Conservation (phyloP, 2,113 vertebrate genomes). For the Marmota flaviventris region DNA sequence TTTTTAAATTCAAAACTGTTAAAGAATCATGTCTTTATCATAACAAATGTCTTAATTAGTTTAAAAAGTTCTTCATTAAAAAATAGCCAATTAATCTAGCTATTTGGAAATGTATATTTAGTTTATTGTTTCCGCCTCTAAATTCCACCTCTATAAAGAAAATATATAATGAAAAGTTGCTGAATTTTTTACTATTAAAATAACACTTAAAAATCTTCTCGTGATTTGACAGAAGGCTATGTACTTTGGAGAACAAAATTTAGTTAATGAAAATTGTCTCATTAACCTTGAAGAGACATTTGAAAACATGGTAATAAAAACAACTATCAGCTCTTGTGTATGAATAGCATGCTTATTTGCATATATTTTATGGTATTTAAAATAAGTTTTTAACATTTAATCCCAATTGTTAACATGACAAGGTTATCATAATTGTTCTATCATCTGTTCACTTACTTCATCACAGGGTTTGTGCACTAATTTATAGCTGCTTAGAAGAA, state of each 20-base stretch:
- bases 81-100: background rate
- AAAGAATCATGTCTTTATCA: background rate
- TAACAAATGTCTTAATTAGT: background rate
- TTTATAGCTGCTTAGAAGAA: background rate
- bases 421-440: background rate
- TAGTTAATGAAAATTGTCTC: background rate
- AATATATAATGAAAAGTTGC: background rate
- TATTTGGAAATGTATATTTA: background rate
- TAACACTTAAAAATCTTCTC: background rate
- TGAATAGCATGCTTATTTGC: background rate
- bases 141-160: background rate
- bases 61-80: background rate
- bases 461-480: background rate
- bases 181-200: background rate
- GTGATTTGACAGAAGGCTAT: background rate
- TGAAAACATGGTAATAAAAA: background rate
- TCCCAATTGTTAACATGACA: background rate
- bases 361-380: background rate
- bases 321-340: background rate
- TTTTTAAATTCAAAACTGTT: background rate
- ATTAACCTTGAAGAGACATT: background rate
- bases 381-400: background rate
- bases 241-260: background rate
- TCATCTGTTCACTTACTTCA: background rate
- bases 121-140: background rate